Evolutionary conservation across 2,797 vertebrate species (phyloP).

Genomic region (Sibirionetta formosa): DNA sequence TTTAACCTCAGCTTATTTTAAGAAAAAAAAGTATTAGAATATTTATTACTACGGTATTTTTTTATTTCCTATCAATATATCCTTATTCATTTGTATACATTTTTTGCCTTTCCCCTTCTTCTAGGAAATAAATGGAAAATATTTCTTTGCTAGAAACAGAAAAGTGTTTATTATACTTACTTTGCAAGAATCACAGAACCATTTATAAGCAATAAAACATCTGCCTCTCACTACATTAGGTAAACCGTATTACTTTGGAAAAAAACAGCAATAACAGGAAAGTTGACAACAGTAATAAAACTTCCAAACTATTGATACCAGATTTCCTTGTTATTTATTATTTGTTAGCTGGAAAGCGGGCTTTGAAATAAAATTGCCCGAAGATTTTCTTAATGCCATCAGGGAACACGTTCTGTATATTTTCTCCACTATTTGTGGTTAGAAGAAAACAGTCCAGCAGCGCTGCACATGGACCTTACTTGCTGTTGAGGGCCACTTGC

Average conservation of each 20-base stretch:
- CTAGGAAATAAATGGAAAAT: slow-evolving; percentile 2
- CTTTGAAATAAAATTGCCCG: background rate
- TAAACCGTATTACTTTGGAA: background rate
- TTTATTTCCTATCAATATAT: background rate
- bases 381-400: background rate
- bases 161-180: background rate
- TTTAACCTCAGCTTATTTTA: background rate
- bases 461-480: background rate
- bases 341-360: background rate
- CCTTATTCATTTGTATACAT: background rate
- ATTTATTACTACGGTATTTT: background rate
- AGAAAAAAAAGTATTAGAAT: background rate
- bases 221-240: slow-evolving; percentile 33
- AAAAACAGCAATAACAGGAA: background rate
- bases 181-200: background rate
- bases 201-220: slow-evolving; percentile 36
- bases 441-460: background rate
- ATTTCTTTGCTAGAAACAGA: background rate
- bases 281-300: slow-evolving; percentile 54
- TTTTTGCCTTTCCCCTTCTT: background rate
- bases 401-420: background rate
- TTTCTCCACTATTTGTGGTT: background rate
- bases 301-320: slow-evolving; percentile 37
- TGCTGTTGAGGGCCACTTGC: background rate
- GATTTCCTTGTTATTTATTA: background rate